Evolutionary conservation across 2,113 vertebrate species (phyloP), one percentile per base, ranked within the genome.

Genomic region (Cichladusa arquata): DNA sequence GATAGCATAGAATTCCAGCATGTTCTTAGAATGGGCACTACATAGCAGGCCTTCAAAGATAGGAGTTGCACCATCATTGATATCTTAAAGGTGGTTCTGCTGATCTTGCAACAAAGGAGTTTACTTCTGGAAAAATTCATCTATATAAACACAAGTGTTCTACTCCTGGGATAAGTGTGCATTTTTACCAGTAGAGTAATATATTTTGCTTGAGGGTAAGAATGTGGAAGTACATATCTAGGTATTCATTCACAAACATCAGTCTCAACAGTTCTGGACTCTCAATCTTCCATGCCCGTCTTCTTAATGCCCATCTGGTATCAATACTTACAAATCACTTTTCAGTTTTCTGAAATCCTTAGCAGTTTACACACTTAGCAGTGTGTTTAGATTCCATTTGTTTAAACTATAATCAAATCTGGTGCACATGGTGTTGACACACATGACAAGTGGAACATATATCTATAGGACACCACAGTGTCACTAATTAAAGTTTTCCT

Each of bases 361-460:
- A 38, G 47, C 8, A 45, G 29, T 60, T 44, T 40, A 40, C 38
- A 40, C 38, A 40, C 38, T 38, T 40, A 40, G 38, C 11, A 40
- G 12, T 5, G 0, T 48, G 40, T 73, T 85, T 66, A 62, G n/a
- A 44, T 54, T 71, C 19, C 13, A 10, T 74, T 86, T 84, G 11
- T 51, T 61, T 73, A 51, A 92, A 51, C n/a, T 53, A 2, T 64
- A 50, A 22, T 77, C 4, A 80, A 72, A 56, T 50, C 60, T 65
- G 22, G 8, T 79, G 31, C 4, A 17, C 1, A 0, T 44, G 11
- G 6, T 60, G 34, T 85, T 0, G 2, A 48, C 11, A 3, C 57
- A 26, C 38, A 8, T 28, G 36, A 26, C 9, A 58, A 77, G 19
- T 34, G 33, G 25, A 80, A 64, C 20, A 14, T 25, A 8, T 3